Evolutionary conservation across 2,113 vertebrate species (phyloP).

Genomic region (Pterocles orientalis): DNA sequence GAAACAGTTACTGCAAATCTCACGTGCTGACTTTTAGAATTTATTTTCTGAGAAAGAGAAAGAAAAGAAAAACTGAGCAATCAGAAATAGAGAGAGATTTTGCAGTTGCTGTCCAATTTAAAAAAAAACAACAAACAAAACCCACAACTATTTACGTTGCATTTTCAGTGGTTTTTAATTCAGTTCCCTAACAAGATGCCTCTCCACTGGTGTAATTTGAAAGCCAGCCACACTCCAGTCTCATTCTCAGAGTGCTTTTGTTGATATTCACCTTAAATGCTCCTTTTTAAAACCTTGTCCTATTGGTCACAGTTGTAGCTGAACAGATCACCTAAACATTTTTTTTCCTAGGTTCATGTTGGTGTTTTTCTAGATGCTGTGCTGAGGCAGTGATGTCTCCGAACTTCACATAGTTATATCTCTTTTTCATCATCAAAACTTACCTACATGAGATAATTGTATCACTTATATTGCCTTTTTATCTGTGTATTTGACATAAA

Average conservation of each 20-base stretch:
- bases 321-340: neutral
- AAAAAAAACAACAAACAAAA: neutral
- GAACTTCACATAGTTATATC: neutral
- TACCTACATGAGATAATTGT: neutral
- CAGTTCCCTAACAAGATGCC: neutral
- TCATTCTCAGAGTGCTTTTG: neutral
- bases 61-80: neutral
- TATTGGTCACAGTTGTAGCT: neutral
- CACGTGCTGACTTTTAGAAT: fast-evolving
- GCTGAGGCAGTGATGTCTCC: neutral
- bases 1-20: neutral
- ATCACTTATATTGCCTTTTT: neutral
- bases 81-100: neutral
- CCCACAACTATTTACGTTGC: neutral
- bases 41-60: neutral
- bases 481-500: neutral
- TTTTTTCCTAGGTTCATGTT: neutral
- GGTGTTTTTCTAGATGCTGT: neutral
- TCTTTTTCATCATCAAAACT: neutral
- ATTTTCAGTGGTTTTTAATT: neutral
- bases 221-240: neutral
- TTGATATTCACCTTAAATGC: neutral
- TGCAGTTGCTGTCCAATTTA: neutral
- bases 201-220: neutral
- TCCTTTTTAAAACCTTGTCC: neutral